These are phyloP conservation scores for Craniophora ligustri DNA, from an alignment of 2,888 invertebrate genomes.

Conservation along the genomic window DNA sequence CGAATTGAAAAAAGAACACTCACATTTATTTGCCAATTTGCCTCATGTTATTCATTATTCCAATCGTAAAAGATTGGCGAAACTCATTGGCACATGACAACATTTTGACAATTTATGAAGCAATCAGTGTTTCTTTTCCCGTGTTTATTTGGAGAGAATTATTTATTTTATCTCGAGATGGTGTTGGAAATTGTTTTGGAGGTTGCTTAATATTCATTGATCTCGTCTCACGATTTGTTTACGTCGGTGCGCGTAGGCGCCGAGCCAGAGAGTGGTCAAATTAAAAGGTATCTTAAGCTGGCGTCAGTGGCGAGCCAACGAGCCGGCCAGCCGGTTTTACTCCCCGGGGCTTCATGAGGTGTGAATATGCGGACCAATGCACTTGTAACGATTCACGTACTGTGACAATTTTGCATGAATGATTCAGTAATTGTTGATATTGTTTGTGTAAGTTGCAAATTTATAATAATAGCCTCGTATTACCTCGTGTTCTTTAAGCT, in stretches of 20 bases:
- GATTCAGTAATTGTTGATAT: conserved; percentile 40
- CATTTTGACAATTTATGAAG: conserved; percentile 84
- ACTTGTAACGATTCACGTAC: conserved; percentile 69
- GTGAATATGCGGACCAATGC: conserved; percentile 75
- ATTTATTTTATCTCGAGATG: conserved; percentile 79
- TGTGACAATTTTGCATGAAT: conserved; percentile 69
- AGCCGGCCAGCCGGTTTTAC: conserved; percentile 68
- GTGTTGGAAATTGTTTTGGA: conserved; percentile 80
- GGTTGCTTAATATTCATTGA: conserved; percentile 86
- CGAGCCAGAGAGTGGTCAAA: conserved; percentile 71
- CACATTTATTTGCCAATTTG: conserved; percentile 78
- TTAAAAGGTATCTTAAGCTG: conserved; percentile 68
- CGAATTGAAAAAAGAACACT: conserved; percentile 56
- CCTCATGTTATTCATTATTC: conserved; percentile 76
- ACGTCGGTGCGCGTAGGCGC: conserved; percentile 77
- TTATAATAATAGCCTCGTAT: conserved; percentile 16
- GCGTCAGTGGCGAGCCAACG: conserved; percentile 37
- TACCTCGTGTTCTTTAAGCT: background rate
- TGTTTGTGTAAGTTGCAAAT: conserved; percentile 23
- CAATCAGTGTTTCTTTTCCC: conserved; percentile 81
- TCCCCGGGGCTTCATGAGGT: conserved; percentile 80
- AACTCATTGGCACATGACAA: conserved; percentile 72
- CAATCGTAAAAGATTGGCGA: conserved; percentile 67
- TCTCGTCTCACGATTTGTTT: conserved; percentile 83
- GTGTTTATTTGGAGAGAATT: conserved; percentile 79